Conservation (phyloP, 2,888 invertebrate genomes). For the Allophyes oxyacanthae region DNA sequence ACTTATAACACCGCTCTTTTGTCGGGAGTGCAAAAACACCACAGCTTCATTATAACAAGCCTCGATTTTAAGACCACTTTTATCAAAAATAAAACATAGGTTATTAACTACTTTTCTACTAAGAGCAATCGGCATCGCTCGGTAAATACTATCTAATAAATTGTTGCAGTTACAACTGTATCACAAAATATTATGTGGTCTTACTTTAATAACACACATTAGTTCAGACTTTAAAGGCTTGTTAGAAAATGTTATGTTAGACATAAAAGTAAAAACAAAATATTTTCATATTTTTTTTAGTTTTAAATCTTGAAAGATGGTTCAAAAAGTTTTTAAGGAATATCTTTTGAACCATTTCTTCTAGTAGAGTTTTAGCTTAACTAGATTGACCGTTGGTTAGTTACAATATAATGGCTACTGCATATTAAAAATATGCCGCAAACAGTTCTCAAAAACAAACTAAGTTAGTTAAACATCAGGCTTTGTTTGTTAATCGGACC, state of each 20-base stretch:
- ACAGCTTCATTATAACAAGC: too few species aligned
- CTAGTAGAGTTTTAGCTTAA: too few species aligned
- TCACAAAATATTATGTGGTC: slow-evolving; percentile 6
- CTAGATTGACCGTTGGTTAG: too few species aligned
- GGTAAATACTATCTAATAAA: slow-evolving; percentile 41
- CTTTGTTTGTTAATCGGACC: slow-evolving; percentile 20
- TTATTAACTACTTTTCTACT: neutral
- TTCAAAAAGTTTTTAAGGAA: too few species aligned
- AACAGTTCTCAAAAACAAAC: neutral
- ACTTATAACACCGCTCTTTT: too few species aligned
- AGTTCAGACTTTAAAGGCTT: slow-evolving; percentile 10
- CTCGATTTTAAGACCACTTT: neutral
- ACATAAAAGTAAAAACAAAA: slow-evolving; percentile 4
- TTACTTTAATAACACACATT: slow-evolving; percentile 37
- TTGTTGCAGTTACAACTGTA: neutral
- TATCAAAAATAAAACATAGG: neutral
- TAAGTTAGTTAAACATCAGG: neutral
- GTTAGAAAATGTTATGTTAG: slow-evolving; percentile 3
- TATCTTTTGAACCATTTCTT: too few species aligned
- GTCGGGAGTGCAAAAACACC: too few species aligned
- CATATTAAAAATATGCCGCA: too few species aligned
- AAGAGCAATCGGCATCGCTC: slow-evolving; percentile 9
- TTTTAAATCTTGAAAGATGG: slow-evolving; percentile 2
- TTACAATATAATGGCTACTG: too few species aligned
- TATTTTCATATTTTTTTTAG: too few species aligned